Base-by-base conservation (phyloP, 2,888 invertebrate species). In the Anagyrus pseudococci region DNA sequence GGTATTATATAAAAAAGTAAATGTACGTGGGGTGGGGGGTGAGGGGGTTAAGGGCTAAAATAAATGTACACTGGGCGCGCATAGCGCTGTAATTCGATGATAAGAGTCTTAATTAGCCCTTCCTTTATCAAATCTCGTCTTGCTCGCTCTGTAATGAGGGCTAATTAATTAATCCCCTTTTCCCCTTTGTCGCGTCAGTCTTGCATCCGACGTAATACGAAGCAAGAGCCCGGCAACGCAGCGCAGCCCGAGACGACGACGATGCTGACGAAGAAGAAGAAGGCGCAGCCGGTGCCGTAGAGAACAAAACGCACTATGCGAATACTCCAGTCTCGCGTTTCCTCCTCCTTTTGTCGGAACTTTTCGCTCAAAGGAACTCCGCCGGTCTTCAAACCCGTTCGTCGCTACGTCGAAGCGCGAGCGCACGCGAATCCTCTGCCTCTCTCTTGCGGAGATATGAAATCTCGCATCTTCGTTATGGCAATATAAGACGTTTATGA, bases 51-150 rank as follows among this genome's bases (percentile, higher is more conserved):
- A n/a, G 43, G 56, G 15, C 20, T 29, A 15, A 58, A 55, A 47
- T 52, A 56, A 56, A 46, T 53, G 52, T 52, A 37, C 37, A 53
- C 54, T 33, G 48, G 29, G 23, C 40, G 29, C n/a, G 29, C 61
- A 20, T 43, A 37, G n/a, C 19, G 22, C 22, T 58, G 40, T 55
- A 58, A 58, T 63, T 49, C 54, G 49, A 54, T 55, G 58, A 58
- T 63, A 58, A 58, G 58, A 58, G 37, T 55, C 62, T 57, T 62
- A 62, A 62, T 62, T 57, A 62, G 57, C 40, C 62, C 46, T 58
- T 58, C 65, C 64, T 64, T 67, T 49, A 44, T 61, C 50, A 62
- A 62, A 64, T 57, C 53, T 61, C 43, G 54, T 62, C 62, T 66
- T 63, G 64, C 61, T 53, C 17, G 52, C 53, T 58, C 53, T 60